Evolutionary conservation across 2,888 invertebrate species (phyloP).

Genomic region (Parnassius mnemosyne): DNA sequence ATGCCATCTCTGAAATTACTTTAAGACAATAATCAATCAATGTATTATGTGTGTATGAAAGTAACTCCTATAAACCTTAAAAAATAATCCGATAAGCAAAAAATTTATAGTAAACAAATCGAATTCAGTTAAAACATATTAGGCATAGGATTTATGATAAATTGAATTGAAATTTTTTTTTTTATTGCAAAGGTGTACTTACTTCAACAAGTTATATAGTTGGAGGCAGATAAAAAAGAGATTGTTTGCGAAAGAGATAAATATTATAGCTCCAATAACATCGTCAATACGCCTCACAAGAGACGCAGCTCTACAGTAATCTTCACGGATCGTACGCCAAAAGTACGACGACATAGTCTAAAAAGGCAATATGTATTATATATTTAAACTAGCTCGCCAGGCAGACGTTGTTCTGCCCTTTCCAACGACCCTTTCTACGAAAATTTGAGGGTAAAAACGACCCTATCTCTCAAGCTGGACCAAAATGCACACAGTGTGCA

Average conservation of each 20-base stretch:
- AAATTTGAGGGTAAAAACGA: too few relatives aligned
- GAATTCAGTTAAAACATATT: too few relatives aligned
- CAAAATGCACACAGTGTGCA: too few relatives aligned
- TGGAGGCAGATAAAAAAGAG: constrained; percentile 86
- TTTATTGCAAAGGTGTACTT: constrained; percentile 42
- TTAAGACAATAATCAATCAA: neutral
- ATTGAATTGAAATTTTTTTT: neutral
- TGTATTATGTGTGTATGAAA: too few relatives aligned
- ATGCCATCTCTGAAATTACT: constrained; percentile 45
- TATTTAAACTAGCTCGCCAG: too few relatives aligned
- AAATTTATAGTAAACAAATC: too few relatives aligned
- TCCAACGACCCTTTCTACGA: too few relatives aligned
- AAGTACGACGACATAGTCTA: constrained; percentile 45
- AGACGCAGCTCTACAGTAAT: constrained; percentile 81
- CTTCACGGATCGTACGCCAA: constrained; percentile 72
- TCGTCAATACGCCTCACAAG: constrained; percentile 81
- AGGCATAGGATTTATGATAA: too few relatives aligned
- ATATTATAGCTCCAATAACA: constrained; percentile 81
- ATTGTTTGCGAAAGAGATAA: constrained; percentile 85
- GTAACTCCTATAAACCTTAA: too few relatives aligned
- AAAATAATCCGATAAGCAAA: too few relatives aligned
- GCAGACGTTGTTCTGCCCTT: too few relatives aligned
- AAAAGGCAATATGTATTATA: constrained; percentile 18
- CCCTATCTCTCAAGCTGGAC: too few relatives aligned
- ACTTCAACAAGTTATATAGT: constrained; percentile 84